These are phyloP conservation scores for Camponotus pennsylvanicus DNA, from an alignment of 1,140 invertebrate species.

Conservation along the genomic window DNA sequence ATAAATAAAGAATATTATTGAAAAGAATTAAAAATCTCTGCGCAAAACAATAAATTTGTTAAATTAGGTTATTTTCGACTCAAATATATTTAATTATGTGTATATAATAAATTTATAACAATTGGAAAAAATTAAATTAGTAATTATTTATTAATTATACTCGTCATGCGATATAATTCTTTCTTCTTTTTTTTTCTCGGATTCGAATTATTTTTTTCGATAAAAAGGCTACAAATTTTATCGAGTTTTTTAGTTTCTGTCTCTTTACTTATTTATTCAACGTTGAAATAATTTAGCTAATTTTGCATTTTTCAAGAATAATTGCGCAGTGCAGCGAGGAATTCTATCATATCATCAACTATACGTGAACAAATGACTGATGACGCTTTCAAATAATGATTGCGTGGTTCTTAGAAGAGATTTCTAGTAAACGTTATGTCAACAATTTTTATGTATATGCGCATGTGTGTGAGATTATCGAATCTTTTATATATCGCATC, in stretches of 20 bases:
- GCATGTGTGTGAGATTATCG: background rate
- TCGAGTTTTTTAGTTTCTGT: background rate
- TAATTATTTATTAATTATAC: no score
- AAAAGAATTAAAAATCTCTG: background rate
- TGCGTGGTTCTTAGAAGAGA: background rate
- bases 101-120: background rate
- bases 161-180: background rate
- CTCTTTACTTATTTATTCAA: background rate
- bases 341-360: conserved; percentile 77
- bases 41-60: background rate
- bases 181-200: background rate
- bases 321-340: conserved; percentile 72
- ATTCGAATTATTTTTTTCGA: background rate
- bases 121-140: background rate
- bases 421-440: background rate
- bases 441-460: background rate
- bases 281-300: background rate
- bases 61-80: background rate
- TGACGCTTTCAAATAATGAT: conserved; percentile 27
- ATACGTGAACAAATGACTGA: conserved; percentile 77
- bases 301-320: conserved; percentile 81
- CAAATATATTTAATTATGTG: background rate
- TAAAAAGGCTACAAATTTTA: background rate
- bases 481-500: background rate
- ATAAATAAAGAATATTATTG: background rate